A percentile compares a stretch with the other conserved stretches of the same genome.
Conservation (phyloP, 1,140 invertebrate genomes). For the Holotrichia oblita region DNA sequence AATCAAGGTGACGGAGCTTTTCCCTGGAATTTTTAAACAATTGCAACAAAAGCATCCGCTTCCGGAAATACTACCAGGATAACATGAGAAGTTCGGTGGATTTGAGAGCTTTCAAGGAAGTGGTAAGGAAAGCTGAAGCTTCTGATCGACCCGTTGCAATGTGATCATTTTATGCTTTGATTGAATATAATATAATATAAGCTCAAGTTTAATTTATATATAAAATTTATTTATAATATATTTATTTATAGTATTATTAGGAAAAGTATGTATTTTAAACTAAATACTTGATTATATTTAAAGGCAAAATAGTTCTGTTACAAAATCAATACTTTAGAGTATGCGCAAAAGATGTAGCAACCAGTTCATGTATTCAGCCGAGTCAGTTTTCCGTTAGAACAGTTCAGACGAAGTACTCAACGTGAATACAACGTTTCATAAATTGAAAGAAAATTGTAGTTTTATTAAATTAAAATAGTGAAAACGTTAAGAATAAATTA, state of each 20-base stretch:
- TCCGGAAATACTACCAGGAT: neutral
- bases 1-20: neutral
- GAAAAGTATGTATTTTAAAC: neutral
- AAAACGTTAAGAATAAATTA: too few species aligned
- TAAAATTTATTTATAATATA: neutral
- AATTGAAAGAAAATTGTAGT: too few species aligned
- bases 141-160: neutral
- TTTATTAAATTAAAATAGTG: too few species aligned
- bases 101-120: neutral
- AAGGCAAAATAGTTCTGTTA: neutral
- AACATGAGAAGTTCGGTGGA: neutral
- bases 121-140: neutral
- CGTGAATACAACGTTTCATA: too few species aligned
- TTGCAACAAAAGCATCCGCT: constrained; percentile 19
- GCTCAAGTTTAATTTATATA: neutral
- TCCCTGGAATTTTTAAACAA: neutral
- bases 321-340: constrained; percentile 1
- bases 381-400: too few species aligned
- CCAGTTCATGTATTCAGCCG: too few species aligned
- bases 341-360: neutral
- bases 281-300: neutral
- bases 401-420: too few species aligned
- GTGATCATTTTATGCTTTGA: too few species aligned
- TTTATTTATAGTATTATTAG: neutral
- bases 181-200: neutral